These are phyloP conservation scores for Brienomyrus longianalis DNA, from an alignment of 2,113 vertebrate species.

Conservation along the genomic window DNA sequence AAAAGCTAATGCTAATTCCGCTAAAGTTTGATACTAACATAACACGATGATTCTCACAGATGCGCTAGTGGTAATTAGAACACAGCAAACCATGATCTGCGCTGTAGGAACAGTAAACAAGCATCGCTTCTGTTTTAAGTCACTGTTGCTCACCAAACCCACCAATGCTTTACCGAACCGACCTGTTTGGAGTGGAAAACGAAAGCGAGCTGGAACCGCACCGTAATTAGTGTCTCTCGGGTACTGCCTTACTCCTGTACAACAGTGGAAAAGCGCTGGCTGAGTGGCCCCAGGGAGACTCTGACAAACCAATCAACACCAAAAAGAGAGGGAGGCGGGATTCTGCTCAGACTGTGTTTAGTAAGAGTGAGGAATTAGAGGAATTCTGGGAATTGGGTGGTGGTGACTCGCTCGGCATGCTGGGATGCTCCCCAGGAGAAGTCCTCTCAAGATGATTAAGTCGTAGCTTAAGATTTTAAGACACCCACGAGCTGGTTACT, in stretches of 20 bases:
- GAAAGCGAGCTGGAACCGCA: neutral
- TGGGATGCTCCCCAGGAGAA: neutral
- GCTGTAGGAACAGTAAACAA: neutral
- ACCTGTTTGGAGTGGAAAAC: neutral
- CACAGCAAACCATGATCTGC: neutral
- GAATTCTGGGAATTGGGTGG: neutral
- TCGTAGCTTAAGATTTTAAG: neutral
- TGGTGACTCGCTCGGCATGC: neutral
- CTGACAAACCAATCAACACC: neutral
- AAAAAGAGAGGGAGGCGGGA: neutral
- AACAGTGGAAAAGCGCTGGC: neutral
- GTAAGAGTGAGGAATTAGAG: neutral
- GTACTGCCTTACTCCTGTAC: neutral
- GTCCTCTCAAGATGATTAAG: neutral
- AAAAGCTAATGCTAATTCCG: neutral
- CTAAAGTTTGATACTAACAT: neutral
- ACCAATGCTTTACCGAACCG: neutral
- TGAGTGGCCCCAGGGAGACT: neutral
- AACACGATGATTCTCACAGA: neutral
- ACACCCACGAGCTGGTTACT: neutral
- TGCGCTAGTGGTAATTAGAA: neutral
- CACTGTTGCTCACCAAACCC: neutral
- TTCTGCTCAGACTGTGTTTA: neutral
- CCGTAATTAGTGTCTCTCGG: neutral
- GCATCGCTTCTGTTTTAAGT: neutral